phyloP scores from a whole-genome alignment of 2,888 invertebrate species.

The Automeris io region DNA sequence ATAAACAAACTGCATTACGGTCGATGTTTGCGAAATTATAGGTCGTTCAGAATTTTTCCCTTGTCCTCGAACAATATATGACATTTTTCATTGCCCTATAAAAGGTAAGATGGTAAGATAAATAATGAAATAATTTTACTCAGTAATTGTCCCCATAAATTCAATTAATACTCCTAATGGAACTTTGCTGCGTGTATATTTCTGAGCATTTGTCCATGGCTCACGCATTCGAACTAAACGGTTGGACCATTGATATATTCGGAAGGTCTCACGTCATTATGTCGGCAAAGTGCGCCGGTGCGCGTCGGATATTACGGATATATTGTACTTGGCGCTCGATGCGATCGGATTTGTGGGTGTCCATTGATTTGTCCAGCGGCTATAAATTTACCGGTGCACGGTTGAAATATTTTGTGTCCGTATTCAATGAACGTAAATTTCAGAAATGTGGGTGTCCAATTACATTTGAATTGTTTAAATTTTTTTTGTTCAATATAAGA shows the following conservation, averaged over 20 bases:
- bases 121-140: too few relatives aligned
- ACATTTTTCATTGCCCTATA: too few relatives aligned
- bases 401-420: not conserved
- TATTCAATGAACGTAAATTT: not conserved
- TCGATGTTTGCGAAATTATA: too few relatives aligned
- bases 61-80: too few relatives aligned
- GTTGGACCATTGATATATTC: slow-evolving; percentile 22
- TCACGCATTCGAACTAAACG: slow-evolving; percentile 9
- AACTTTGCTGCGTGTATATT: too few relatives aligned
- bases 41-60: too few relatives aligned
- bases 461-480: slow-evolving; percentile 1
- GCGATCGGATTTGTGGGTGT: slow-evolving; percentile 3
- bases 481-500: too few relatives aligned
- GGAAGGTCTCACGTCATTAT: slow-evolving; percentile 25
- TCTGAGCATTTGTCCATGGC: too few relatives aligned
- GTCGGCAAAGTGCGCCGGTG: not conserved
- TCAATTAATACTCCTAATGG: too few relatives aligned
- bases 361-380: slow-evolving; percentile 2
- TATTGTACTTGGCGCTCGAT: not conserved
- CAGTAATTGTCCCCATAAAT: too few relatives aligned
- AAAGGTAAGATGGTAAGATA: too few relatives aligned
- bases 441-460: not conserved
- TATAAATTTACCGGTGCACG: not conserved
- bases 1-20: too few relatives aligned
- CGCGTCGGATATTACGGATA: not conserved